Base-by-base conservation (phyloP, 2,888 invertebrate species). In the Elegia similella region DNA sequence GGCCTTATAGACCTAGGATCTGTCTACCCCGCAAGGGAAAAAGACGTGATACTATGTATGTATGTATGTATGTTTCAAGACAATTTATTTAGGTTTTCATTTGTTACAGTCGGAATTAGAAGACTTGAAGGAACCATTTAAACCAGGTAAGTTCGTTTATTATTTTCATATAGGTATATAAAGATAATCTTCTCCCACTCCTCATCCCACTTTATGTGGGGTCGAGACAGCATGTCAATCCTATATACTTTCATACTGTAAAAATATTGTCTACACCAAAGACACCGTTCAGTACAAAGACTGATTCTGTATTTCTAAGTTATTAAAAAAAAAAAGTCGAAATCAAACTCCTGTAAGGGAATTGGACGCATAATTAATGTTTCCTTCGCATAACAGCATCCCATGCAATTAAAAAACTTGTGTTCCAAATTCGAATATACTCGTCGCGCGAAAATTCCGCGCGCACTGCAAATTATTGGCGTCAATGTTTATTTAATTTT, bases 101-200 rank as follows among this genome's bases (percentile, higher is more conserved):
- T 58, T 55, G 34, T 85, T 86, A 17, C 83, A 91, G 91, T 72
- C 80, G 0, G 90, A 91, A 63, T 68, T 91, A 1, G 88, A 88
- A 70, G 85, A 86, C 55, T 59, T 91, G 42, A 88, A 90, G 59
- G 86, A 86, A 62, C 87, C 90, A 0, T 86, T 85, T 58, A 79
- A 76, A 67, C 70, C 81, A 62, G 88, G 90, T 89, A 71, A 82
- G 83, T 66, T n/a, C n/a, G n/a, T n/a, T n/a, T n/a, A n/a, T n/a
- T n/a, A n/a, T n/a, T n/a, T n/a, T n/a, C n/a, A n/a, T n/a, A n/a
- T n/a, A n/a, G n/a, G n/a, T n/a, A n/a, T n/a, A n/a, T n/a, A n/a
- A n/a, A n/a, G n/a, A n/a, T n/a, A n/a, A n/a, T n/a, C n/a, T n/a
- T n/a, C n/a, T n/a, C n/a, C n/a, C n/a, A n/a, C n/a, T n/a, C n/a